These are phyloP conservation scores for Lumbricus terrestris DNA, from an alignment of 2,888 invertebrate species.

Conservation along the genomic window DNA sequence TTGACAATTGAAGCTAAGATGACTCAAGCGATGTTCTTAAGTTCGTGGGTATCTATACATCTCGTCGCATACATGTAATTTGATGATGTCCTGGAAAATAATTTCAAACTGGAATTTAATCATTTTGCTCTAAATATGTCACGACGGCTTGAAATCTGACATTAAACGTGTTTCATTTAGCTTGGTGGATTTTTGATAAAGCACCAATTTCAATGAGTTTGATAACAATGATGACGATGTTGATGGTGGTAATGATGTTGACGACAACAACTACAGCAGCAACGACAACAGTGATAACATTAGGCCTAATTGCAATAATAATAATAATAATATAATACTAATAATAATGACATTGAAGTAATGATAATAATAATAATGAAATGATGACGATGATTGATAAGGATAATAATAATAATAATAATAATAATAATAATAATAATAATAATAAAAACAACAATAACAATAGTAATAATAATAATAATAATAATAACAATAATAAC, in stretches of 20 bases:
- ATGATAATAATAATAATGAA: slow-evolving; percentile 25
- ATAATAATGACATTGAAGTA: slow-evolving; percentile 27
- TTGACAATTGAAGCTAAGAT: not conserved
- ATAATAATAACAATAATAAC: not conserved
- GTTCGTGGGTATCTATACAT: not conserved
- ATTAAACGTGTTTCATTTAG: not conserved
- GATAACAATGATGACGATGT: too few species aligned
- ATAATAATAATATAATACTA: slow-evolving; percentile 27
- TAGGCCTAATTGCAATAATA: slow-evolving; percentile 28
- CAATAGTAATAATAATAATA: slow-evolving; percentile 27
- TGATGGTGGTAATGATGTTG: too few species aligned
- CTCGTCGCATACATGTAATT: not conserved
- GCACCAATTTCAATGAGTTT: too few species aligned
- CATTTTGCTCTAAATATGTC: not conserved
- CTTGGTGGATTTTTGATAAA: too few species aligned
- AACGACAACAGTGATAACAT: too few species aligned
- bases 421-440: slow-evolving; percentile 30
- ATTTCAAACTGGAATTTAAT: not conserved
- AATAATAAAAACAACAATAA: slow-evolving; percentile 30
- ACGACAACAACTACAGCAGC: too few species aligned
- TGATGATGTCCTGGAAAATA: not conserved
- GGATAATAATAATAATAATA: slow-evolving; percentile 31
- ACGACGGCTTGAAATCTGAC: not conserved
- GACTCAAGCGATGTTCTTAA: not conserved
- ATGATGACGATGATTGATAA: slow-evolving; percentile 28